Evolutionary conservation across 2,888 invertebrate species (phyloP), one percentile per base, ranked within the genome.

Genomic region (Agonopterix arenella): DNA sequence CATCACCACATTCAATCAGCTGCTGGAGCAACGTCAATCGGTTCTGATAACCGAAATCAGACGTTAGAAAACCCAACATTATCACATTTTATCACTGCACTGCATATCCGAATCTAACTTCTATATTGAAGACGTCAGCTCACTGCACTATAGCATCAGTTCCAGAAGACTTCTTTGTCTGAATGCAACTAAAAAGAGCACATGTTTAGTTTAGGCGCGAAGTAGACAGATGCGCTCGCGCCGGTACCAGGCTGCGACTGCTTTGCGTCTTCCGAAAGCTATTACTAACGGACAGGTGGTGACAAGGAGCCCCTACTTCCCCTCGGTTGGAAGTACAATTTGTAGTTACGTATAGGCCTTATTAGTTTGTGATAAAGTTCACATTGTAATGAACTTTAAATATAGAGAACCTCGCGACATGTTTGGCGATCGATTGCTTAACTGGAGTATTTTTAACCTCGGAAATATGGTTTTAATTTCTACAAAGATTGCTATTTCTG

Each of bases 251-350:
- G 65, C 70, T 73, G 67, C 70, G 62, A 72, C 70, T 74, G 73
- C 65, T 57, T 47, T 44, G 43, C 46, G 79, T 80, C 84, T 86
- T 86, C 85, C 85, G 80, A 82, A 74, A 82, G 74, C 80, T 74
- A 82, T 84, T 84, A 84, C 76, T 64, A 62, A 67, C 56, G 61
- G 83, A 82, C 84, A 88, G 86, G 86, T 86, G 86, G 80, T 80
- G 84, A 83, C 83, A 80, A 78, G 73, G 76, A 80, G 70, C 65
- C 70, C 77, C 76, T 72, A 76, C 79, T 83, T 82, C 82, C 85
- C 84, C 78, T 80, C 70, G 28, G 7, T 28, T 28, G 28, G 28
- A 28, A 28, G 28, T 5, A 28, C 28, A 28, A 28, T 28, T 1
- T 5, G 5, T 28, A 28, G 28, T 28, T 5, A 28, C 28, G 28